Conservation (phyloP, 2,888 invertebrate genomes). For the Parochlus steinenii region DNA sequence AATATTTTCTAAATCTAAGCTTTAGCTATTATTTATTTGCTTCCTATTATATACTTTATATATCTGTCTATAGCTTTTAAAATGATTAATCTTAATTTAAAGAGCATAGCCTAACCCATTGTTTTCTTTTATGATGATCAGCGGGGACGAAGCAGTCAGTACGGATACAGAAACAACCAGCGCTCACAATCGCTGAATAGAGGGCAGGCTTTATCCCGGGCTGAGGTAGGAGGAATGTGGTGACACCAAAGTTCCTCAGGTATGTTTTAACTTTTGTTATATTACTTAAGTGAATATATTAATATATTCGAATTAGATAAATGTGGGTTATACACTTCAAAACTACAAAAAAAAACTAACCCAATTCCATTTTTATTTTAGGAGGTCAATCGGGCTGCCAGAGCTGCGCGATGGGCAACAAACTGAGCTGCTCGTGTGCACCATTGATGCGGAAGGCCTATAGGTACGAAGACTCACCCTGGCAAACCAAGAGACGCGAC, state of each 20-base stretch:
- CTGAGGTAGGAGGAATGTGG: slow-evolving; percentile 55
- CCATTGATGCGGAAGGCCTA: slow-evolving; percentile 92
- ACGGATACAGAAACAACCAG: slow-evolving; percentile 45
- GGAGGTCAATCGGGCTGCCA: slow-evolving; percentile 31
- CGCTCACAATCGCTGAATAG: slow-evolving; percentile 62
- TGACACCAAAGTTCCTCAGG: slow-evolving; percentile 64
- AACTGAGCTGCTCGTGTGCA: slow-evolving; percentile 92
- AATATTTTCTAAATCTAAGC: too few species aligned
- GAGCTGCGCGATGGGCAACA: slow-evolving; percentile 82
- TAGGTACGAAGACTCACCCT: slow-evolving; percentile 91
- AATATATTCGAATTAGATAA: neutral
- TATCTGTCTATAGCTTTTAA: neutral
- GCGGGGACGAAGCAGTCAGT: slow-evolving; percentile 46
- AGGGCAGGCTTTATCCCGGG: slow-evolving; percentile 48
- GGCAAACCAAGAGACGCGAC: slow-evolving; percentile 76
- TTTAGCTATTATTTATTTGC: too few species aligned
- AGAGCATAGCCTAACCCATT: neutral
- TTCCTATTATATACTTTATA: too few species aligned
- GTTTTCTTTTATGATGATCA: slow-evolving; percentile 22
- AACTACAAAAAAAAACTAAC: too few species aligned
- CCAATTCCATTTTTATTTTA: slow-evolving; percentile 13
- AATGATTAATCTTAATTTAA: neutral
- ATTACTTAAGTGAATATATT: neutral
- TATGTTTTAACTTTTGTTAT: slow-evolving; percentile 18
- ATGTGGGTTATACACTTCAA: neutral